phyloP scores from a whole-genome alignment of 2,113 vertebrate species.

The Oncorhynchus keta region DNA sequence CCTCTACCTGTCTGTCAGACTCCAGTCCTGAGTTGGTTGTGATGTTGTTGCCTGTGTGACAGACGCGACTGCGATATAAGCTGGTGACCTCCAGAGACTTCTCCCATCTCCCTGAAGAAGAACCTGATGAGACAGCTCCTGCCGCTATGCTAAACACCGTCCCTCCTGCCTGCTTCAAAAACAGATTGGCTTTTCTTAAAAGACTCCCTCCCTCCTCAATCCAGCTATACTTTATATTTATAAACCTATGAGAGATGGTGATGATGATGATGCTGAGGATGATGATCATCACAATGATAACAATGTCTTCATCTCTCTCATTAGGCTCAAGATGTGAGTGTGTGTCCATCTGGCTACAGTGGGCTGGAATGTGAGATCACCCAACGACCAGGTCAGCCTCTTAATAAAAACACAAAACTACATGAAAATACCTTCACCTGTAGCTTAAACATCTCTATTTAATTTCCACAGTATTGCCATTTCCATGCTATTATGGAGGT shows the following conservation, averaged over 20 bases:
- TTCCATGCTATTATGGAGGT: not conserved
- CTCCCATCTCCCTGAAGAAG: slow-evolving; percentile 70
- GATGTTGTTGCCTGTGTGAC: slow-evolving; percentile 3
- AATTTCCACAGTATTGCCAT: not conserved
- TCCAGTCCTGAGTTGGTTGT: too few species aligned
- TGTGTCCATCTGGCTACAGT: slow-evolving; percentile 79
- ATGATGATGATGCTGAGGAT: too few species aligned
- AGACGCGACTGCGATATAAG: slow-evolving; percentile 83
- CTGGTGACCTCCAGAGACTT: slow-evolving; percentile 82
- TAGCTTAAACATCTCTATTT: not conserved
- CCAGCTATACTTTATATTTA: too few species aligned
- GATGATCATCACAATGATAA: not conserved
- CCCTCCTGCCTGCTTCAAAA: too few species aligned
- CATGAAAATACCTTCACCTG: not conserved
- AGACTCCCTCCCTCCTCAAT: too few species aligned
- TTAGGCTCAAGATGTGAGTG: slow-evolving; percentile 84
- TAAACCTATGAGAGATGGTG: too few species aligned
- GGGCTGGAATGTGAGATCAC: slow-evolving; percentile 84
- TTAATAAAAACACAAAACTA: not conserved
- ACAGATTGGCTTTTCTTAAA: not conserved
- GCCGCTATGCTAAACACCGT: slow-evolving; percentile 75
- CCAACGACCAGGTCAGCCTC: slow-evolving; percentile 66
- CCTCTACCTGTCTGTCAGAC: not conserved
- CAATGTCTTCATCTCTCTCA: slow-evolving; percentile 10
- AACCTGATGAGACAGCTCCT: slow-evolving; percentile 81